phyloP scores from a whole-genome alignment of 1,140 invertebrate species.

The Drosophila funebris region DNA sequence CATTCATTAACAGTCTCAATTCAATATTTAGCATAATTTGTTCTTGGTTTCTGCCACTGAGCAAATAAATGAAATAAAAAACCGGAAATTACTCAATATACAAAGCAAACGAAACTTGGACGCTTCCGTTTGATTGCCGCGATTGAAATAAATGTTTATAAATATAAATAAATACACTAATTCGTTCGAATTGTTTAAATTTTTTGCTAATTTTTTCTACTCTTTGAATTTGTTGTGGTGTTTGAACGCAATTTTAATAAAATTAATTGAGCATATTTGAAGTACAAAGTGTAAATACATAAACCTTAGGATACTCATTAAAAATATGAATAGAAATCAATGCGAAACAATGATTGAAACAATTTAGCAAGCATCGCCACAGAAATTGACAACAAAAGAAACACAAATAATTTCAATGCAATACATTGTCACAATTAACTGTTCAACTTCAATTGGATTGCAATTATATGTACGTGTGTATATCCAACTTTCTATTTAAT shows the following conservation, averaged over 20 bases:
- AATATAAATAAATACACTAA: slow-evolving; percentile 27
- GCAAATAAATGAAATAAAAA: slow-evolving; percentile 12
- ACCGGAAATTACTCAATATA: slow-evolving; percentile 71
- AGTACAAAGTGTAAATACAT: slow-evolving; percentile 22
- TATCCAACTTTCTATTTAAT: slow-evolving; percentile 18
- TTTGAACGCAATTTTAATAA: slow-evolving; percentile 49
- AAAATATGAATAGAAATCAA: slow-evolving; percentile 51
- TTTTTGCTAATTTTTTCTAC: slow-evolving; percentile 13
- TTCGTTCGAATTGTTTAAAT: slow-evolving; percentile 5
- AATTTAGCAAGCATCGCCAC: slow-evolving; percentile 8
- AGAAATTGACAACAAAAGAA: neutral
- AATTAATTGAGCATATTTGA: slow-evolving; percentile 44
- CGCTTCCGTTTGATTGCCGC: slow-evolving; percentile 72
- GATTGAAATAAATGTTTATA: slow-evolving; percentile 16
- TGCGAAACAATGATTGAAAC: slow-evolving; percentile 24
- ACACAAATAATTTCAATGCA: slow-evolving; percentile 2
- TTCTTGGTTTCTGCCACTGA: neutral
- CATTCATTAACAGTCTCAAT: slow-evolving; percentile 17
- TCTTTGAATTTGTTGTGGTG: slow-evolving; percentile 22
- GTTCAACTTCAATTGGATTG: neutral
- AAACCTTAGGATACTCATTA: slow-evolving; percentile 57
- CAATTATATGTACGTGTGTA: neutral
- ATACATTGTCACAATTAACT: neutral
- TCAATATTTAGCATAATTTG: slow-evolving; percentile 11
- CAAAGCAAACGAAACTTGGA: slow-evolving; percentile 50